Evolutionary conservation across 2,888 invertebrate species (phyloP), one percentile per base, ranked within the genome.

Genomic region (Drosophila merina): DNA sequence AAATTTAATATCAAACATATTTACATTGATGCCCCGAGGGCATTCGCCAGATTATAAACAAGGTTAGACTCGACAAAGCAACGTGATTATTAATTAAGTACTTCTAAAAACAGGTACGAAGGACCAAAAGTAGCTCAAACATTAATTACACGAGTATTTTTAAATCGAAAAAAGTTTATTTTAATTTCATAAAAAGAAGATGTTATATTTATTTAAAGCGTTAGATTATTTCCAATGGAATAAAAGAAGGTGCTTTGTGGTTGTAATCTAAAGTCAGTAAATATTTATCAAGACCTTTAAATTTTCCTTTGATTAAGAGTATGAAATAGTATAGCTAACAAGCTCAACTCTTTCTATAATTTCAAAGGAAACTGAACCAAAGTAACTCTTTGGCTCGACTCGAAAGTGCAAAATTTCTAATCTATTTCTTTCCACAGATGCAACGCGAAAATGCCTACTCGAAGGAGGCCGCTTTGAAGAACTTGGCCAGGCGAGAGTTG

Each of bases 381-480:
- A 44, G 10, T 44, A 10, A 14, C 42, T 20, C 4, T 9, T 8
- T 8, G 3, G 1, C 10, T 44, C 44, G 25, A 44, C 20, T 44
- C 4, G 1, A 33, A 6, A 10, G 1, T 10, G 2, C 9, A 20
- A 20, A 42, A 42, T 20, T 36, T 12, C 20, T 0, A 20, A 20
- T 42, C 20, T 42, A 20, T 42, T 42, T 14, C 20, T 20, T 54
- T 8, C 60, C 70, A 20, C 67, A 80, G 86, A 90, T 90, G 89
- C 68, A 77, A 36, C 88, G 86, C 3, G 79, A 86, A 45, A 87
- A 89, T 66, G 60, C 79, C 26, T 90, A 77, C 57, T 76, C 84
- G 93, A 95, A 89, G 89, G 97, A 98, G 90, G 94, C 94, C 57
- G 96, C 96, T 91, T 93, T 98, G 93, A 95, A 96, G 89, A 94